Percentiles rank a stretch among this genome's conserved stretches.
phyloP scores from a whole-genome alignment of 2,113 vertebrate genomes.

The Tetraodon nigroviridis region DNA sequence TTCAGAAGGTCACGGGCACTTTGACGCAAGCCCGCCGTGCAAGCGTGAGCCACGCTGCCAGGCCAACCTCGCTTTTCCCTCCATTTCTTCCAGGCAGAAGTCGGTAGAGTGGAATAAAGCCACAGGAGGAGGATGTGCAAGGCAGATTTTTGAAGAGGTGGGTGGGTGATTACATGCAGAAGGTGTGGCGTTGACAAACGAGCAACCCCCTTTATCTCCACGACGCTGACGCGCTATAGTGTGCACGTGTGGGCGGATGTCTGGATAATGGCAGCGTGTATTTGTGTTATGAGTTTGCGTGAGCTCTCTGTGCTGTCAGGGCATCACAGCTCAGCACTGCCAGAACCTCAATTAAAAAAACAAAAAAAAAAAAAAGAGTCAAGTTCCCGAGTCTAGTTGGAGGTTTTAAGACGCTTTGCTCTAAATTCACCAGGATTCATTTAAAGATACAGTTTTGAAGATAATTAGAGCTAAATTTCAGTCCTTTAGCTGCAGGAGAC shows the following conservation, averaged over 20 bases:
- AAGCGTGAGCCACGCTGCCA: conserved; percentile 45
- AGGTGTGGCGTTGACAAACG: conserved; percentile 27
- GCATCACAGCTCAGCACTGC: too few relatives aligned
- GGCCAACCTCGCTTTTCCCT: background rate
- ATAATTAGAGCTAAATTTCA: conserved; percentile 36
- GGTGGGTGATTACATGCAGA: conserved; percentile 12
- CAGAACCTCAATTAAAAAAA: too few relatives aligned
- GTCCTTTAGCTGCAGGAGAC: conserved; percentile 37
- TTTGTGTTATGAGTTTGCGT: conserved; percentile 23
- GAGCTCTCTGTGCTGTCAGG: conserved; percentile 4
- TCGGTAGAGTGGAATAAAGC: conserved; percentile 30
- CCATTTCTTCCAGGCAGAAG: conserved; percentile 29
- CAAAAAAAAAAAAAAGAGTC: too few relatives aligned
- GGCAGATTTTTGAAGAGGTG: conserved; percentile 11
- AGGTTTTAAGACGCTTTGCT: too few relatives aligned
- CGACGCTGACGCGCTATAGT: conserved; percentile 15
- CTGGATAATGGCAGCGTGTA: conserved; percentile 29
- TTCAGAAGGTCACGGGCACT: conserved; percentile 58
- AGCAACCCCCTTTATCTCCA: conserved; percentile 1
- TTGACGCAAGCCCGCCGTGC: conserved; percentile 35
- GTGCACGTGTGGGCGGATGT: conserved; percentile 32
- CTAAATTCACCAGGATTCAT: background rate
- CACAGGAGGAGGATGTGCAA: background rate
- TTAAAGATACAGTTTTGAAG: background rate
- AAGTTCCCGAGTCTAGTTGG: too few relatives aligned